Evolutionary conservation across 35 echinoderm and acorn worm species (phyloP).

Genomic region (Heliocidaris tuberculata): DNA sequence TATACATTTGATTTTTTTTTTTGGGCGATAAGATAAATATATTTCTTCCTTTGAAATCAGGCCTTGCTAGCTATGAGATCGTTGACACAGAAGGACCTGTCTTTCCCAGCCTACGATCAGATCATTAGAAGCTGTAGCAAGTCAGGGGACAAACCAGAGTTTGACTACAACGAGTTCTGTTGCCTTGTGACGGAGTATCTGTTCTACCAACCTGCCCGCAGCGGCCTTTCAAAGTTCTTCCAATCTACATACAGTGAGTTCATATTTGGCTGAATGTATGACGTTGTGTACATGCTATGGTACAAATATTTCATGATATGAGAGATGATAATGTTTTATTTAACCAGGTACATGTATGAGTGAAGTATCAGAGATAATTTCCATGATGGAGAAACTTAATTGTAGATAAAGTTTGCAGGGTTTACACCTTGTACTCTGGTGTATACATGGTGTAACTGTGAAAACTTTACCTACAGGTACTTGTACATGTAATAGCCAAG

Average conservation of each 20-base stretch:
- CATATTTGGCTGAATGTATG: neutral
- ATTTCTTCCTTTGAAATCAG: conserved; percentile 49
- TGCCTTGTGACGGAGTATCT: conserved; percentile 92
- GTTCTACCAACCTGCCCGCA: conserved; percentile 69
- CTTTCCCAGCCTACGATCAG: conserved; percentile 77
- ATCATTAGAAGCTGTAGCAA: conserved; percentile 64
- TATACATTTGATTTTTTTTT: too few species aligned
- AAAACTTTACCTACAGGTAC: too few species aligned
- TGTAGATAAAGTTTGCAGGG: too few species aligned
- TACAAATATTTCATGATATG: neutral
- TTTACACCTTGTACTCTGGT: too few species aligned
- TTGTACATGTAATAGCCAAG: too few species aligned
- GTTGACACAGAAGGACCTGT: conserved; percentile 68
- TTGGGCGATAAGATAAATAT: neutral
- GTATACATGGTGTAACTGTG: too few species aligned
- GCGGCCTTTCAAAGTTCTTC: conserved; percentile 43
- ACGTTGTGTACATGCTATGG: neutral
- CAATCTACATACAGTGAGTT: conserved; percentile 71
- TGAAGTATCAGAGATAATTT: too few species aligned
- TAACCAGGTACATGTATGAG: too few species aligned
- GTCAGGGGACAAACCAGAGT: conserved; percentile 60
- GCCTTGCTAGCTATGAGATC: conserved; percentile 69
- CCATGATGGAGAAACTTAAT: too few species aligned
- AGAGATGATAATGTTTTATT: too few species aligned
- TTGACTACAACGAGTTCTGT: conserved; percentile 94